Evolutionary conservation across 1,140 invertebrate genomes (phyloP).

Genomic region (Zophobas atratus): DNA sequence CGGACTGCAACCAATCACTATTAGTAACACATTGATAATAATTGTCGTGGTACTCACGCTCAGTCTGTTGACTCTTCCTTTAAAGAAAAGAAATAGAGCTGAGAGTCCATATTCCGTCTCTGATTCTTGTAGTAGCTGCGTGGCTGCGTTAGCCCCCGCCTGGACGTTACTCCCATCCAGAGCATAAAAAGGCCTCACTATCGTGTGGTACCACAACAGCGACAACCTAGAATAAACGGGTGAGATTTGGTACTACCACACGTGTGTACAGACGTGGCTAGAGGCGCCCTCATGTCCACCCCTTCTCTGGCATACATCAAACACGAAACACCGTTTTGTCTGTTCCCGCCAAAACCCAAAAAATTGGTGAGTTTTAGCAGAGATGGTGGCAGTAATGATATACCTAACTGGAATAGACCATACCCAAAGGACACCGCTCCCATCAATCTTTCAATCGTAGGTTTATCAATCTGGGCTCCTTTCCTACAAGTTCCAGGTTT

Average conservation of each 20-base stretch:
- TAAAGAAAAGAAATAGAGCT: slow-evolving; percentile 81
- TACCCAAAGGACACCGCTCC: slow-evolving; percentile 82
- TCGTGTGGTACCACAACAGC: slow-evolving; percentile 83
- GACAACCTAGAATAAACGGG: slow-evolving; percentile 71
- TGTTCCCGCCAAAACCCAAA: slow-evolving; percentile 81
- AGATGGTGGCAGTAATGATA: slow-evolving; percentile 80
- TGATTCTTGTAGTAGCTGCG: slow-evolving; percentile 74
- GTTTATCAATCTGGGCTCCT: slow-evolving; percentile 53
- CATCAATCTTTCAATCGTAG: slow-evolving; percentile 75
- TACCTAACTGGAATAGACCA: slow-evolving; percentile 80
- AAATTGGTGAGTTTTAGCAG: slow-evolving; percentile 78
- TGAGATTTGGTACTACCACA: background rate
- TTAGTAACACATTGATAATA: background rate
- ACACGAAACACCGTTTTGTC: slow-evolving; percentile 74
- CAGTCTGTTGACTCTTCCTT: slow-evolving; percentile 76
- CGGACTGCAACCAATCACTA: slow-evolving; percentile 70
- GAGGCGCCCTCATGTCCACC: slow-evolving; percentile 80
- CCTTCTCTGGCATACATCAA: slow-evolving; percentile 78
- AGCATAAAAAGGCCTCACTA: slow-evolving; percentile 81
- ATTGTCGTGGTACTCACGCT: slow-evolving; percentile 69
- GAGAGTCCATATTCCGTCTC: slow-evolving; percentile 76
- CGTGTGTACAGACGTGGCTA: slow-evolving; percentile 75
- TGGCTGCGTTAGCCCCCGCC: slow-evolving; percentile 75
- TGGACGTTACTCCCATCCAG: slow-evolving; percentile 76
- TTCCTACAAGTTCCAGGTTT: slow-evolving; percentile 15